These are phyloP conservation scores for Philereme transversata DNA, from an alignment of 2,888 invertebrate species.

Conservation along the genomic window DNA sequence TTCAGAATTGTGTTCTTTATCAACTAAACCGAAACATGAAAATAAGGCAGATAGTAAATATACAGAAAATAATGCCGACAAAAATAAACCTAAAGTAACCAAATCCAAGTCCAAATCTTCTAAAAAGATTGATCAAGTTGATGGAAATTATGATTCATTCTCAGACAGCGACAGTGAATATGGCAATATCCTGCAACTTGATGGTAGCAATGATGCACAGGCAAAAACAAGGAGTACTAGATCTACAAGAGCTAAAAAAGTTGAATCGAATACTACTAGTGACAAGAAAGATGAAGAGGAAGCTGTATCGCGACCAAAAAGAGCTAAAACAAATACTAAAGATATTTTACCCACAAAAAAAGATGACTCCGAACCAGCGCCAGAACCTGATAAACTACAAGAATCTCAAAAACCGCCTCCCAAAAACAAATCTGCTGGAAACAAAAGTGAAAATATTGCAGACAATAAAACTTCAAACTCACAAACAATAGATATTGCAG, in stretches of 20 bases:
- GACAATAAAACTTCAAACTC: constrained; percentile 14
- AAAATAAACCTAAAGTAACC: constrained; percentile 13
- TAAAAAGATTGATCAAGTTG: constrained; percentile 78
- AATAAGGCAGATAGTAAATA: constrained; percentile 8
- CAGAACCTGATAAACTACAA: constrained; percentile 2
- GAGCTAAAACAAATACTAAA: constrained; percentile 40
- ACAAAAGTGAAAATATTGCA: neutral
- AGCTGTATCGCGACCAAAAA: constrained; percentile 67
- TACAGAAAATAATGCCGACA: constrained; percentile 27
- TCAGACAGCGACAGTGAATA: constrained; percentile 44
- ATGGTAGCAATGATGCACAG: constrained; percentile 63
- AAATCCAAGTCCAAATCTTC: constrained; percentile 38
- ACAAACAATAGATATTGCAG: neutral
- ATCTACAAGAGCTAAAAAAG: constrained; percentile 45
- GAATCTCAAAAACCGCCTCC: constrained; percentile 16
- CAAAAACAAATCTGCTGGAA: constrained; percentile 19
- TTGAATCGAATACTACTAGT: constrained; percentile 31
- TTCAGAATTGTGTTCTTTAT: constrained; percentile 86
- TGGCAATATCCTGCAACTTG: constrained; percentile 62
- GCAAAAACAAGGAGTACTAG: constrained; percentile 52
- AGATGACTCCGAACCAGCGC: constrained; percentile 1
- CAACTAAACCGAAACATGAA: constrained; percentile 66
- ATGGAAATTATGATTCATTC: constrained; percentile 77
- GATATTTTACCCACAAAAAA: constrained; percentile 3
- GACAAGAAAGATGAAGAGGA: constrained; percentile 41